Conservation (phyloP, 35 echinoderm and acorn worm species). For the Ophiothrix spiculata region DNA sequence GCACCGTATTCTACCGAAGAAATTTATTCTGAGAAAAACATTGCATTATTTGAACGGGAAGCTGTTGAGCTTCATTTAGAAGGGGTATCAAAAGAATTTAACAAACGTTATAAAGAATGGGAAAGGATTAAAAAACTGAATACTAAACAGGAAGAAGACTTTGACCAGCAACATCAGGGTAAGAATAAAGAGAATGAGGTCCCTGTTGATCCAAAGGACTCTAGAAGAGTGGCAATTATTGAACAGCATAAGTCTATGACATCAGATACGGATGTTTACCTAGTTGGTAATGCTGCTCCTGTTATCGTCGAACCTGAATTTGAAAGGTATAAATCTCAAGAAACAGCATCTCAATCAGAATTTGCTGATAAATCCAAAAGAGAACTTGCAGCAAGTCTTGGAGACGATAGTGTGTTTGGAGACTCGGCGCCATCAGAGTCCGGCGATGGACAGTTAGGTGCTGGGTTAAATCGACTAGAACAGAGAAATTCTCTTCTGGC, state of each 20-base stretch:
- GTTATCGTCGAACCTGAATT: conserved; percentile 56
- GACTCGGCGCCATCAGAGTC: background rate
- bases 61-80: conserved; percentile 75
- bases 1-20: conserved; percentile 19
- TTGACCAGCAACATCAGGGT: background rate
- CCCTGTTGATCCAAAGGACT: background rate
- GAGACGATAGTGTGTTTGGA: background rate
- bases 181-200: background rate
- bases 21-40: conserved; percentile 31
- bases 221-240: background rate
- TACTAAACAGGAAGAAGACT: background rate
- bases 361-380: conserved; percentile 6
- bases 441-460: conserved; percentile 26
- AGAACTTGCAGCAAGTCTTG: background rate
- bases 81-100: conserved; percentile 77
- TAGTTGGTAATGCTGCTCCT: conserved; percentile 40
- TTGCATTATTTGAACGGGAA: conserved; percentile 66
- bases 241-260: background rate
- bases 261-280: background rate
- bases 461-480: conserved; percentile 57
- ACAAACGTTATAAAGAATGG: conserved; percentile 75
- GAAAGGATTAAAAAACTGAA: conserved; percentile 67
- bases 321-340: background rate
- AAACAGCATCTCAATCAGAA: conserved; percentile 53
- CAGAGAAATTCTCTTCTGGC: conserved; percentile 75